Evolutionary conservation across 37 sponge, comb jelly and placozoan species (phyloP), one percentile per base, ranked within the genome.

Genomic region (Chondrosia reniformis): DNA sequence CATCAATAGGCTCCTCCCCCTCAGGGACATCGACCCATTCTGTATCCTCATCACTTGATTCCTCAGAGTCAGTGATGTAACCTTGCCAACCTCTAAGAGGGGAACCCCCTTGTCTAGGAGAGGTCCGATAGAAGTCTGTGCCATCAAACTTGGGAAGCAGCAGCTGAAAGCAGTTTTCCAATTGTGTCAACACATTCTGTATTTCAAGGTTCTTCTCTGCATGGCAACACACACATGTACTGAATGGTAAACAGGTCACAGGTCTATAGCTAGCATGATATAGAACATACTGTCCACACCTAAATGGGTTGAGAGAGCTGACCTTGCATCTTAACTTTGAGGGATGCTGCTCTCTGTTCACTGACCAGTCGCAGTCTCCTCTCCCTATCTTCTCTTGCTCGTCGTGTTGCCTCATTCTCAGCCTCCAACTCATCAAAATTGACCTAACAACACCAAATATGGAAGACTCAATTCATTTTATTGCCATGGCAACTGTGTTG

Each of bases 351-450:
- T 55, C 81, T 78, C 58, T 85, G 91, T 61, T 84, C 67, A 0
- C 81, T 21, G 28, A 91, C n/a, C 30, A 64, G 63, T 36, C 74
- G 59, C 76, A 63, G 66, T 39, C 79, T 80, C 10, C 40, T 65
- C 45, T 77, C 91, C 52, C 74, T 59, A 31, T 80, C 81, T 52
- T 81, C 79, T 52, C 36, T 32, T 63, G 79, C 40, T 55, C 88
- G 64, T 27, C 81, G 71, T 33, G 33, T 77, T 4, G 63, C 86
- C 43, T 87, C 85, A 5, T 77, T 45, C 33, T 82, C 64, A 8
- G 89, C 88, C 36, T 76, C 72, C 40, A 94, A 66, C 33, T 76
- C 46, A 4, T 86, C 87, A 84, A 93, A 93, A 57, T 92, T 79
- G 9, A 92, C 89, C 92, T 91, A 10, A 79, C 56, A 66, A 28